Conservation (phyloP, 2,888 invertebrate genomes). For the Abrostola tripartita region DNA sequence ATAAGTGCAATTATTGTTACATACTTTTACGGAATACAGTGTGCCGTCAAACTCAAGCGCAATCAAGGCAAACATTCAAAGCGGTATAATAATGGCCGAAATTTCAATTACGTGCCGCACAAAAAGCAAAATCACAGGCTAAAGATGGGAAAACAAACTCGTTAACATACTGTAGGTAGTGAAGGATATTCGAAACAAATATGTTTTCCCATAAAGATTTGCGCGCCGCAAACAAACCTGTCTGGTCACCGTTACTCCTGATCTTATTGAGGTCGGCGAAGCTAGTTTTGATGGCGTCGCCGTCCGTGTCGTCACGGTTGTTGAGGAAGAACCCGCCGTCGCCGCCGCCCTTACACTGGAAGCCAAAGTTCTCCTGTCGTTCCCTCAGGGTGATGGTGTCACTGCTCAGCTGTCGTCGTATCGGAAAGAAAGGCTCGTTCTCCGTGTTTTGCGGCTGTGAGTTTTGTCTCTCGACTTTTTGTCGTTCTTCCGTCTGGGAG, state of each 20-base stretch:
- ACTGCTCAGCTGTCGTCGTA: slow-evolving; percentile 89
- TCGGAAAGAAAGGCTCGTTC: slow-evolving; percentile 65
- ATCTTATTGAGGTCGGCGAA: slow-evolving; percentile 92
- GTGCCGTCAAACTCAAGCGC: slow-evolving; percentile 56
- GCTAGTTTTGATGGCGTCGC: slow-evolving; percentile 88
- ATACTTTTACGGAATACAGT: slow-evolving; percentile 48
- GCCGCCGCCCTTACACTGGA: slow-evolving; percentile 76
- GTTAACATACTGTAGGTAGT: slow-evolving; percentile 14
- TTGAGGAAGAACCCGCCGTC: slow-evolving; percentile 84
- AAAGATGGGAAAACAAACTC: slow-evolving; percentile 43
- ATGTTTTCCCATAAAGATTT: slow-evolving; percentile 49
- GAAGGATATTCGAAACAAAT: slow-evolving; percentile 16
- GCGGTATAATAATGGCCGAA: slow-evolving; percentile 54
- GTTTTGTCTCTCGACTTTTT: slow-evolving; percentile 88
- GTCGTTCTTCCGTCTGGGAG: slow-evolving; percentile 69
- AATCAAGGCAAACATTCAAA: slow-evolving; percentile 62
- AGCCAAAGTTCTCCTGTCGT: slow-evolving; percentile 67
- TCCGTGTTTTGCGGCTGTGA: slow-evolving; percentile 78
- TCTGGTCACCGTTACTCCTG: slow-evolving; percentile 84
- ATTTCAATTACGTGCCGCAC: slow-evolving; percentile 41
- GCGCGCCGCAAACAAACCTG: slow-evolving; percentile 70
- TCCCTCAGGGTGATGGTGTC: slow-evolving; percentile 83
- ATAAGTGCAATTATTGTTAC: slow-evolving; percentile 36
- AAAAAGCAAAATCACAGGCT: slow-evolving; percentile 55
- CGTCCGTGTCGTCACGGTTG: slow-evolving; percentile 88